These are phyloP conservation scores for Eurystomus gularis DNA, from an alignment of 2,113 vertebrate genomes.

Conservation along the genomic window DNA sequence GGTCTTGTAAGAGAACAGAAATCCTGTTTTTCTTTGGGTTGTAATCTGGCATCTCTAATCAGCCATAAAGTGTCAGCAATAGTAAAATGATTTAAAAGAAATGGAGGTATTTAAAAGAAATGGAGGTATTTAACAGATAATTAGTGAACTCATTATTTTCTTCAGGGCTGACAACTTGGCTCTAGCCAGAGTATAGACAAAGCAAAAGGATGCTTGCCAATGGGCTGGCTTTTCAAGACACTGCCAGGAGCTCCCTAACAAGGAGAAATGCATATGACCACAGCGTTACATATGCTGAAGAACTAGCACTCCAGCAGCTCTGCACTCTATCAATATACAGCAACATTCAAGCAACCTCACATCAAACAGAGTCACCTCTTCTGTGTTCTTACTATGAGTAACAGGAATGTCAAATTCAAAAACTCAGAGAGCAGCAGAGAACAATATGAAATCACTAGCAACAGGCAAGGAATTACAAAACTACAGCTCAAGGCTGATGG, in stretches of 20 bases:
- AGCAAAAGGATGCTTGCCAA: not conserved
- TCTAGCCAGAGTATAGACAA: not conserved
- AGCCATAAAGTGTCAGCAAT: not conserved
- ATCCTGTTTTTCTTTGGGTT: not conserved
- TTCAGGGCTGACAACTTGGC: not conserved
- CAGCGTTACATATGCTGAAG: not conserved
- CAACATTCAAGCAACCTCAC: not conserved
- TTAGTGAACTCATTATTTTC: not conserved
- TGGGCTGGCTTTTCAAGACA: not conserved
- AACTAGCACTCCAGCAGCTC: not conserved
- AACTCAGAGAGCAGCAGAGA: not conserved
- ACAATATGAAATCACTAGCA: not conserved
- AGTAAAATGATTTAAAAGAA: not conserved
- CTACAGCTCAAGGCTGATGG: accelerated
- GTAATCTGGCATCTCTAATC: not conserved
- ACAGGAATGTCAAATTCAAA: not conserved
- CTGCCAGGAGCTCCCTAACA: not conserved
- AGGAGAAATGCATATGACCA: not conserved
- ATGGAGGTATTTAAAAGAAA: not conserved
- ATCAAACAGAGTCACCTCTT: not conserved
- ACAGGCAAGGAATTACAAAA: not conserved
- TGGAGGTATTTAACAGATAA: not conserved
- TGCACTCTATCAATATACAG: not conserved
- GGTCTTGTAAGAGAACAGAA: not conserved
- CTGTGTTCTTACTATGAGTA: not conserved